Evolutionary conservation across 2,113 vertebrate genomes (phyloP).

Genomic region (Archilochus colubris): DNA sequence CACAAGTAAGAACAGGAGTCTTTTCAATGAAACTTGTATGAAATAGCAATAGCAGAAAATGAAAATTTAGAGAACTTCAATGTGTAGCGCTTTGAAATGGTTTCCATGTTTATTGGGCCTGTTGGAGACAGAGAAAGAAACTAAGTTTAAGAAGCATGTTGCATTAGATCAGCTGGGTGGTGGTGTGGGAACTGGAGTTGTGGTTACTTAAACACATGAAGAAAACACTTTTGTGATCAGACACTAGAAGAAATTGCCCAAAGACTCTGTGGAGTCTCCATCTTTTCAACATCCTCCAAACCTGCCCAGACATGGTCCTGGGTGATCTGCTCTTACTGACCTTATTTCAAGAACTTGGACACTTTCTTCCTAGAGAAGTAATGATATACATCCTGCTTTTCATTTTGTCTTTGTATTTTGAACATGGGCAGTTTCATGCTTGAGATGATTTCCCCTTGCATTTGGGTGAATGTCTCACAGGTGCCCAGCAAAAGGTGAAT

Average conservation of each 20-base stretch:
- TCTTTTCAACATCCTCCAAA: accelerated
- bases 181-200: not conserved
- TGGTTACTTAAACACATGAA: not conserved
- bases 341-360: not conserved
- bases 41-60: constrained; percentile 4
- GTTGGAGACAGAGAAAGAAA: not conserved
- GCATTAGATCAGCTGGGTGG: not conserved
- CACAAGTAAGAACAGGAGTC: not conserved
- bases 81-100: constrained; percentile 11
- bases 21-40: not conserved
- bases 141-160: not conserved
- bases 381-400: not conserved
- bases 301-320: not conserved
- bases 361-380: not conserved
- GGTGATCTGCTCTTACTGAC: accelerated
- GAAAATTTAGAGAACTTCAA: not conserved
- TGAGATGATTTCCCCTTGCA: not conserved
- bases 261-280: not conserved
- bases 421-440: not conserved
- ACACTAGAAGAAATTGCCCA: not conserved
- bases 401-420: not conserved
- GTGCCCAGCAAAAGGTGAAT: not conserved
- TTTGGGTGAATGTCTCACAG: not conserved
- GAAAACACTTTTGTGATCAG: not conserved
- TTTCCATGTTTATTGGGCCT: not conserved